A percentile compares a stretch with the other conserved stretches of the same genome.
Evolutionary conservation across 2,113 vertebrate genomes (phyloP).

Genomic region (Regulus satrapa): DNA sequence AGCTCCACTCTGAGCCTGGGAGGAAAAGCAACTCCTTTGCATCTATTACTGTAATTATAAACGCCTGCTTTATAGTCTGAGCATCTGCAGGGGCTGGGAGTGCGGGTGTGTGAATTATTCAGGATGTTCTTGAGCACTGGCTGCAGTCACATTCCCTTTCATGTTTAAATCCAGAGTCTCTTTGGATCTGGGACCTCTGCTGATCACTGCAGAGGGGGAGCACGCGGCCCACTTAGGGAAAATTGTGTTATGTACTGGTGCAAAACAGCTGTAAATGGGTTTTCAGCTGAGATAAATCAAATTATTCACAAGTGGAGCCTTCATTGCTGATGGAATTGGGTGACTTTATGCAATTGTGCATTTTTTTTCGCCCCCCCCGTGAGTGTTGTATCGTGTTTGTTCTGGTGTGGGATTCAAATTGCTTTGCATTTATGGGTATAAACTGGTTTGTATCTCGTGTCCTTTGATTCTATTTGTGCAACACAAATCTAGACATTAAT

Average conservation of each 20-base stretch:
- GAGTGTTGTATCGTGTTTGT: background rate
- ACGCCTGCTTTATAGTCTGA: slow-evolving; percentile 7
- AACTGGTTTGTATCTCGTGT: rapidly evolving
- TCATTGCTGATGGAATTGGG: background rate
- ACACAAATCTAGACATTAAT: background rate
- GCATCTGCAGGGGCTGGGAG: background rate
- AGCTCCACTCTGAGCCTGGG: background rate
- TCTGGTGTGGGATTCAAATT: background rate
- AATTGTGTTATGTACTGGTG: background rate
- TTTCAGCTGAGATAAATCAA: background rate
- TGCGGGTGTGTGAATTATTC: slow-evolving; percentile 32
- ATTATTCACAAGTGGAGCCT: background rate
- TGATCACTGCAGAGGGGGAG: background rate
- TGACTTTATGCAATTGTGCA: background rate
- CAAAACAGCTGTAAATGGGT: background rate
- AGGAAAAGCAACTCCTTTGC: background rate
- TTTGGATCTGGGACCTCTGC: background rate
- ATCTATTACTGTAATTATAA: background rate
- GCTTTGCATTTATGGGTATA: background rate
- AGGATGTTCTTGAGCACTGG: background rate
- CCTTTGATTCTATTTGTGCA: background rate
- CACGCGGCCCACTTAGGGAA: background rate
- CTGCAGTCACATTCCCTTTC: background rate
- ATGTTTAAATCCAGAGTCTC: background rate
- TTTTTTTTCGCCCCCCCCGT: background rate